Percentiles rank a stretch among this genome's conserved stretches.
These are phyloP conservation scores for Taxidea taxus DNA, from an alignment of 2,113 vertebrate species.

Conservation along the genomic window DNA sequence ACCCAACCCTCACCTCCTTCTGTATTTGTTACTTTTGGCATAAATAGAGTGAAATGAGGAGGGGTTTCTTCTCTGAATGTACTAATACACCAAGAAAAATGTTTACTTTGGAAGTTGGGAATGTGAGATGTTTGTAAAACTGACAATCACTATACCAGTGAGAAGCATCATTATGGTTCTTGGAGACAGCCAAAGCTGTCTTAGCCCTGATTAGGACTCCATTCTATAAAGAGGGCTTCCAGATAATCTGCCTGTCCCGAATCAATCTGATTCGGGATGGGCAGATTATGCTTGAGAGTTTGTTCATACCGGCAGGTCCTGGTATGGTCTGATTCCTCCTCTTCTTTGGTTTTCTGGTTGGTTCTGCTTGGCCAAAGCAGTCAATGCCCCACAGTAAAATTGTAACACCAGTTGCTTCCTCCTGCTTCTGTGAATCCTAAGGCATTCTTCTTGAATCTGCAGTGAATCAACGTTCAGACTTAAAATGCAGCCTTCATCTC, in stretches of 20 bases:
- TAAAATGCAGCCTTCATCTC: background rate
- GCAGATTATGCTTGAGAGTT: too few relatives aligned
- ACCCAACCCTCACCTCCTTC: background rate
- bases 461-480: background rate
- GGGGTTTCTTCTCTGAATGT: background rate
- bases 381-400: background rate
- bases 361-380: background rate
- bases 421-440: background rate
- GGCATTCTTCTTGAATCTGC: background rate
- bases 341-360: background rate
- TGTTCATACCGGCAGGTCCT: background rate
- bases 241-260: background rate
- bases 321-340: background rate
- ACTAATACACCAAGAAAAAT: background rate
- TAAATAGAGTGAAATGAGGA: background rate
- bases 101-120: conserved; percentile 25
- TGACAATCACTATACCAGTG: background rate
- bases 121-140: conserved; percentile 12
- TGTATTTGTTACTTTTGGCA: conserved; percentile 17
- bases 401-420: background rate
- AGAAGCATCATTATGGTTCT: background rate
- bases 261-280: background rate
- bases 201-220: background rate
- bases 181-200: background rate
- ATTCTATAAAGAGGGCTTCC: background rate